Evolutionary conservation across 2,113 vertebrate genomes (phyloP).

Genomic region (Leptocoma aspasia): DNA sequence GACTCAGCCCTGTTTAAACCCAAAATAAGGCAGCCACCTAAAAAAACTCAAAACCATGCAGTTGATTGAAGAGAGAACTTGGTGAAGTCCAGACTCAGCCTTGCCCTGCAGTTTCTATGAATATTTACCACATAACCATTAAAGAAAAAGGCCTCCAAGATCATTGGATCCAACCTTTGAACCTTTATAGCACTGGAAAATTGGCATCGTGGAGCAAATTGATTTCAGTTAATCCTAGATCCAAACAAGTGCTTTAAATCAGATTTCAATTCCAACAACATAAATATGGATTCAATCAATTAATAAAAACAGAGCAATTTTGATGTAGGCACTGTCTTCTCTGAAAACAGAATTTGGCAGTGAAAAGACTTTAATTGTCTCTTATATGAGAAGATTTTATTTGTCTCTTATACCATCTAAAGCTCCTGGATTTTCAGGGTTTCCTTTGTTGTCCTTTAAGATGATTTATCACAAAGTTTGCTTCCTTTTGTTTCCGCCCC

Average conservation of each 20-base stretch:
- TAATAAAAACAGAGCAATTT: neutral
- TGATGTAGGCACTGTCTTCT: neutral
- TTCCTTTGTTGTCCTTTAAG: neutral
- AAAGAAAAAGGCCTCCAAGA: neutral
- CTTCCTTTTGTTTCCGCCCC: fast-evolving
- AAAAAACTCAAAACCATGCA: neutral
- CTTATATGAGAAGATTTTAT: neutral
- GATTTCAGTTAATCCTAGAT: neutral
- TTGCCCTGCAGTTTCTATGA: neutral
- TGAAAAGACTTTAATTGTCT: neutral
- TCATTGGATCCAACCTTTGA: neutral
- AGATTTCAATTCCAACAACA: neutral
- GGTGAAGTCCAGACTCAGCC: neutral
- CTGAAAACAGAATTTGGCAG: neutral
- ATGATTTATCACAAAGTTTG: neutral
- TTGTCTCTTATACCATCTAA: neutral
- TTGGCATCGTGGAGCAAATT: neutral
- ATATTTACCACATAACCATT: neutral
- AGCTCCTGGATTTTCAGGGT: neutral
- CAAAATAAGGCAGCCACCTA: neutral
- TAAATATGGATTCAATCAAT: neutral
- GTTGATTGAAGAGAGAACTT: neutral
- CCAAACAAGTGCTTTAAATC: neutral
- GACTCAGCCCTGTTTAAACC: neutral
- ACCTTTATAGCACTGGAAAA: neutral